Conservation (phyloP, 2,888 invertebrate species). For the Steinernema scapterisci region DNA sequence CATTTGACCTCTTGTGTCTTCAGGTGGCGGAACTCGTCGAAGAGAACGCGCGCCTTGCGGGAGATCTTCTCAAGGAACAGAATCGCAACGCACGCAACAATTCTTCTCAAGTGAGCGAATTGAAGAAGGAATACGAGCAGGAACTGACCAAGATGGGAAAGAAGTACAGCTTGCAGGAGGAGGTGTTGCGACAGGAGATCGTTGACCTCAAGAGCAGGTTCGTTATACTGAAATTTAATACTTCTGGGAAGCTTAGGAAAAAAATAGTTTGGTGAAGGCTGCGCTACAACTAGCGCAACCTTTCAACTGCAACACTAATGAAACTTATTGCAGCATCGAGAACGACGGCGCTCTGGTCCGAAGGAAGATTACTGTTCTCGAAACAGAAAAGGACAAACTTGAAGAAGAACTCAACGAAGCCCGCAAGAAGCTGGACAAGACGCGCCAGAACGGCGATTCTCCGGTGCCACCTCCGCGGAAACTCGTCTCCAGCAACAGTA, state of each 20-base stretch:
- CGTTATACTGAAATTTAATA: no score
- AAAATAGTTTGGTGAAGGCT: no score
- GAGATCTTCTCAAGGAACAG: slow-evolving; percentile 51
- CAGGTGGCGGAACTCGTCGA: slow-evolving; percentile 43
- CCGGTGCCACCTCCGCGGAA: slow-evolving; percentile 34
- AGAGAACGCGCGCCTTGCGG: slow-evolving; percentile 57
- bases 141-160: slow-evolving; percentile 31
- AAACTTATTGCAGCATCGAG: slow-evolving; percentile 36
- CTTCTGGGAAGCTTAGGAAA: no score
- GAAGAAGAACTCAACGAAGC: slow-evolving; percentile 28
- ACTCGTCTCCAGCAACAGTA: slow-evolving; percentile 30
- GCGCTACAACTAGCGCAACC: no score
- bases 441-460: slow-evolving; percentile 21
- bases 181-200: slow-evolving; percentile 15
- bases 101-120: slow-evolving; percentile 27
- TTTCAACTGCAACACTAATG: no score
- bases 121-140: slow-evolving; percentile 36
- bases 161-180: slow-evolving; percentile 16
- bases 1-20: slow-evolving; percentile 27
- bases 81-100: slow-evolving; percentile 11
- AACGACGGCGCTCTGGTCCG: slow-evolving; percentile 37
- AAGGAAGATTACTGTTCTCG: slow-evolving; percentile 34
- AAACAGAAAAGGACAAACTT: slow-evolving; percentile 36
- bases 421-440: slow-evolving; percentile 33
- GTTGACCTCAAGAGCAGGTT: slow-evolving; percentile 7